Conservation (phyloP, 2,113 vertebrate species). For the Acrocephalus kingi region DNA sequence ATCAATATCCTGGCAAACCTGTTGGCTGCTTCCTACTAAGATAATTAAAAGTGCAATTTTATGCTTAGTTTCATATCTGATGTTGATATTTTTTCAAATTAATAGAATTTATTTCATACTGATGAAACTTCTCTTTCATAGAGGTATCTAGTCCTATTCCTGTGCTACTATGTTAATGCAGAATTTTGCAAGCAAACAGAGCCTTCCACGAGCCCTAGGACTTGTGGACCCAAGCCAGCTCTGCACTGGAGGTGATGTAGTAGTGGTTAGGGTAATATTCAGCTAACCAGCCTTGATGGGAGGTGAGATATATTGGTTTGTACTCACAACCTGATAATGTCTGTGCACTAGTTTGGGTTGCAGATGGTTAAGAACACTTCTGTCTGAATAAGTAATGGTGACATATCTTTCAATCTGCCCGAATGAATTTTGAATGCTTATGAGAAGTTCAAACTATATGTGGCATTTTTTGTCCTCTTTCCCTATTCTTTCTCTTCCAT, state of each 20-base stretch:
- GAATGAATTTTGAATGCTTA: not conserved
- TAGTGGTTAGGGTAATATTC: not conserved
- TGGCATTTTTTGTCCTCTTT: not conserved
- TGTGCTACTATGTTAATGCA: not conserved
- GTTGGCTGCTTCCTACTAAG: not conserved
- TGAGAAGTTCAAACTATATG: not conserved
- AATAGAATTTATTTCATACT: not conserved
- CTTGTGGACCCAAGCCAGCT: not conserved
- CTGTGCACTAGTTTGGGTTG: not conserved
- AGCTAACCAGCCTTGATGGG: not conserved
- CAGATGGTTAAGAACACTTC: not conserved
- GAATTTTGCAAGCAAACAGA: not conserved
- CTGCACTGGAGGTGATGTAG: not conserved
- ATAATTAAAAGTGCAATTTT: not conserved
- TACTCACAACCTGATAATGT: not conserved
- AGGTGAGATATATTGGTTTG: not conserved
- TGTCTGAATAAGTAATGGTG: not conserved
- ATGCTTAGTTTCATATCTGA: not conserved
- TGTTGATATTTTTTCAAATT: not conserved
- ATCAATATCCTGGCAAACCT: not conserved
- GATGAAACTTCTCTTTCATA: not conserved
- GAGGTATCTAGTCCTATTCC: not conserved
- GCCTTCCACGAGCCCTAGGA: accelerated
- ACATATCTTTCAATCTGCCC: not conserved
- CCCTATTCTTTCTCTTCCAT: not conserved